Conservation (phyloP, 2,113 vertebrate species). For the Pelmatolapia mariae region DNA sequence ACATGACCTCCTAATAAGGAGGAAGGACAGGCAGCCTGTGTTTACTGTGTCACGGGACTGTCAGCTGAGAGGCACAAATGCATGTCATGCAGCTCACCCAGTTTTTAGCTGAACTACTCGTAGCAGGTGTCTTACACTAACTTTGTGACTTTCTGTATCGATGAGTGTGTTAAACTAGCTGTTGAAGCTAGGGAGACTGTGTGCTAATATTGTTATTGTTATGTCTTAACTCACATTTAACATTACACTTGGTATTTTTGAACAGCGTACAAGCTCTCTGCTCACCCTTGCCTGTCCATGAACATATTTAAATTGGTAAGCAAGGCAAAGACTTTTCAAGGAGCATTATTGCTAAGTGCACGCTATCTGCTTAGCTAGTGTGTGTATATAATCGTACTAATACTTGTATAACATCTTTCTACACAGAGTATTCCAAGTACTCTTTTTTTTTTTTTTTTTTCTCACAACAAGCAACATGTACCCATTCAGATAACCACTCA, state of each 20-base stretch:
- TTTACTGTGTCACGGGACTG: background rate
- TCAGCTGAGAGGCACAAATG: background rate
- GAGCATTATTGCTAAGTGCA: background rate
- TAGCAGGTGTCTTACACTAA: background rate
- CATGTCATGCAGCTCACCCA: background rate
- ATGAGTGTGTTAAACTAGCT: background rate
- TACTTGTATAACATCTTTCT: background rate
- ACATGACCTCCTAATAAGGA: constrained; percentile 14
- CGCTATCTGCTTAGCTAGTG: background rate
- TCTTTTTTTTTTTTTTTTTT: background rate
- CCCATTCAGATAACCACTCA: background rate
- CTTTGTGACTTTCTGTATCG: no score
- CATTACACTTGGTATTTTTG: background rate
- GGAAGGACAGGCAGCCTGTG: constrained; percentile 14
- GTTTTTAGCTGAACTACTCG: background rate
- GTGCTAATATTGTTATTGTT: background rate
- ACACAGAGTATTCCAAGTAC: accelerated
- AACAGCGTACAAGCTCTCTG: background rate
- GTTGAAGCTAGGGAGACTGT: background rate
- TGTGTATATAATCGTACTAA: background rate
- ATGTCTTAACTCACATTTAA: accelerated
- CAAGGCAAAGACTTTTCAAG: background rate
- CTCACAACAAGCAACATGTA: background rate
- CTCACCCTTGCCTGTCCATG: background rate
- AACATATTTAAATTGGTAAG: background rate